Base-by-base conservation (phyloP, 2,888 invertebrate genomes). In the Brenthis ino region DNA sequence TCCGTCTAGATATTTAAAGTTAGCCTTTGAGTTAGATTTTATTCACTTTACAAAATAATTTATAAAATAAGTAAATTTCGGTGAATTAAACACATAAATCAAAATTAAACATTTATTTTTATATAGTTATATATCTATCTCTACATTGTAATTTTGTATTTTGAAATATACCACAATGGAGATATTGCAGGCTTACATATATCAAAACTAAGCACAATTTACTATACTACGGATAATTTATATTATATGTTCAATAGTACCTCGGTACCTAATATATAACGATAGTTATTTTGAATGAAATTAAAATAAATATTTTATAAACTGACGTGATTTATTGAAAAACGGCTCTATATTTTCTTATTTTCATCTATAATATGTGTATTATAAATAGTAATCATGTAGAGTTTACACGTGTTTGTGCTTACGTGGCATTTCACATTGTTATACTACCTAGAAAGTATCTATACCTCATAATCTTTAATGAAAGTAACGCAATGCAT, bases 241-340 rank as follows among this genome's bases (percentile, higher is more conserved):
- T n/a, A n/a, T 57, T 24, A 24, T 43, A 24, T 6, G 5, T 64
- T 28, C 11, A 37, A 6, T 6, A 6, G 1, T 6, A 8, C 11
- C 11, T 11, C 37, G 11, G 37, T 37, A 37, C 37, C 20, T 20
- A 20, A 20, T 37, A 8, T 37, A 8, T 37, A 1, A 11, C 50
- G 12, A 50, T 28, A 28, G 28, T 2, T 24, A 37, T 48, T 48
- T 48, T 14, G n/a, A 24, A 6, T 28, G n/a, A 58, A 48, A 43
- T 20, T 14, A 16, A 57, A 16, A 37, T 11, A 11, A 11, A 12
- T 14, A 47, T 11, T 24, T 48, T 33, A 6, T 6, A 24, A 13
- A 57, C n/a, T 57, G 57, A 50, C 50, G 60, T 50, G n/a, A 50
- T 50, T n/a, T 50, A 60, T 50, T 28, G 28, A 28, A 58, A 54